phyloP scores from a whole-genome alignment of 2,797 vertebrate genomes.

The Pelobates cultripes region DNA sequence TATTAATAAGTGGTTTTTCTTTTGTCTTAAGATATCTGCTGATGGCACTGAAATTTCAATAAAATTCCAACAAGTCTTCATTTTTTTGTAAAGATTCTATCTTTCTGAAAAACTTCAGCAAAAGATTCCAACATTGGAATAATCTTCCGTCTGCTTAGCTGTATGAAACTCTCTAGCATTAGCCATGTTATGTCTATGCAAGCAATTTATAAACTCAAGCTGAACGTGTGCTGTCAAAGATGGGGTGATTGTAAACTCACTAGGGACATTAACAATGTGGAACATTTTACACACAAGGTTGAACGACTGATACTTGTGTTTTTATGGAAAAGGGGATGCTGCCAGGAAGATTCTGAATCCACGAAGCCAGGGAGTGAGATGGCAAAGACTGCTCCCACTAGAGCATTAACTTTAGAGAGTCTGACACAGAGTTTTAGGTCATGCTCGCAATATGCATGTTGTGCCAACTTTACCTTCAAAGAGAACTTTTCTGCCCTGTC shows the following conservation, averaged over 20 bases:
- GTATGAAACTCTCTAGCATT: background rate
- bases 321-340: constrained; percentile 9
- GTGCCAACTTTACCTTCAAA: too few species aligned
- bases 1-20: too few species aligned
- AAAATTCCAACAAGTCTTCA: too few species aligned
- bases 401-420: background rate
- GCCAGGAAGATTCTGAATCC: constrained; percentile 39
- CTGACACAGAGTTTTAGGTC: background rate
- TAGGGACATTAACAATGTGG: constrained; percentile 1
- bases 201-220: constrained; percentile 32
- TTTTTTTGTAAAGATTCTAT: too few species aligned
- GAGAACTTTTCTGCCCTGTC: background rate
- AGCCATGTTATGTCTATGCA: constrained; percentile 43
- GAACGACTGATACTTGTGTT: background rate
- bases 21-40: too few species aligned
- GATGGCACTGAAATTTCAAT: too few species aligned
- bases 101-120: too few species aligned
- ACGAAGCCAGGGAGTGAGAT: background rate
- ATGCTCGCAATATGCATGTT: too few species aligned
- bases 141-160: constrained; percentile 18
- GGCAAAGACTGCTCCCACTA: background rate
- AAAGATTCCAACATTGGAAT: background rate
- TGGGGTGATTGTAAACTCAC: constrained; percentile 25
- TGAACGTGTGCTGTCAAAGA: constrained; percentile 16
- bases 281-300: constrained; percentile 23